Evolutionary conservation across 2,888 invertebrate genomes (phyloP).

Genomic region (Entomobrya proxima): DNA sequence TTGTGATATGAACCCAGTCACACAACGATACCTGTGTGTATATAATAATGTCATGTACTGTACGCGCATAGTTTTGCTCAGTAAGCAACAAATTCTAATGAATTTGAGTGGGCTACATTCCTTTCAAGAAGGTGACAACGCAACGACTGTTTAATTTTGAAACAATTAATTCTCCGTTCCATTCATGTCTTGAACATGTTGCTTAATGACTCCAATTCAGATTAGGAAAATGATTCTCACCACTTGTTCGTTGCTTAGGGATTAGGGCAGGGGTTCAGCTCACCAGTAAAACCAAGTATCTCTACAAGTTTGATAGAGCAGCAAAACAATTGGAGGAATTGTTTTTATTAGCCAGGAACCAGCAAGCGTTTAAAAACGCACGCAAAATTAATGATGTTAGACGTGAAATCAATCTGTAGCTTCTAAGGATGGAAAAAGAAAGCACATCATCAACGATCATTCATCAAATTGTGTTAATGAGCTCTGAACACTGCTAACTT

Average conservation of each 20-base stretch:
- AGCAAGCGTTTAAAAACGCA: neutral
- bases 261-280: too few species aligned
- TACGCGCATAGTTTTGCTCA: neutral
- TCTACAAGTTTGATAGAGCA: too few species aligned
- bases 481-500: neutral
- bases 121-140: neutral
- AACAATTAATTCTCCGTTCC: slow-evolving; percentile 58
- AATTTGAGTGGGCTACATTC: neutral
- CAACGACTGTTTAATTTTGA: slow-evolving; percentile 28
- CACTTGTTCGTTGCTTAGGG: neutral
- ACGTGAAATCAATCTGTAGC: neutral
- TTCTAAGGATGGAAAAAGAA: neutral
- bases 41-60: too few species aligned
- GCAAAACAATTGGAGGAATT: neutral
- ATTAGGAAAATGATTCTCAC: neutral
- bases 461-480: slow-evolving; percentile 49
- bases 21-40: too few species aligned
- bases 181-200: neutral
- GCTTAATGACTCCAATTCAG: slow-evolving; percentile 12
- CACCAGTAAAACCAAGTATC: too few species aligned
- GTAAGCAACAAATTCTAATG: neutral
- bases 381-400: neutral
- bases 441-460: slow-evolving; percentile 33
- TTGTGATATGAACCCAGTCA: neutral
- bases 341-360: too few species aligned